Evolutionary conservation across 2,797 vertebrate species (phyloP), one percentile per base, ranked within the genome.

Genomic region (Centroberyx gerrardi): DNA sequence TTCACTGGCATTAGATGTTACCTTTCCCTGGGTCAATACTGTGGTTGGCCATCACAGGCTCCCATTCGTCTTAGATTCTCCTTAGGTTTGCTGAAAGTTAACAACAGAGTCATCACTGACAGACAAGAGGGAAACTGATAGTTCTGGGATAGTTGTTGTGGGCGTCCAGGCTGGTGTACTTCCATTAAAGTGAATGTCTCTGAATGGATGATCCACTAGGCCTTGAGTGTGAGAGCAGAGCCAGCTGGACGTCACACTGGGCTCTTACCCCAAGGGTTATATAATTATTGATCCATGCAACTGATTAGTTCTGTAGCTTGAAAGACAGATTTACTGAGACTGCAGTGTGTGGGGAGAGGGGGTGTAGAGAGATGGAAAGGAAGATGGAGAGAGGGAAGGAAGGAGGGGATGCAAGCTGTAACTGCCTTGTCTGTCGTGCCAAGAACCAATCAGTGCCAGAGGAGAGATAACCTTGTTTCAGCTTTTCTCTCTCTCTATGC

Each of bases 221-320:
- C 49, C 18, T 58, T 27, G 22, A 59, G 33, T 71, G 12, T 42
- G 44, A 61, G 17, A 58, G 27, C 31, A 65, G 36, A 68, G 76
- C n/a, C 61, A 53, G 22, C 1, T 68, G 52, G 62, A 58, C 74
- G 72, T 67, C 36, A 61, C 22, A 55, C 27, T 44, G 10, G n/a
- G 22, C 40, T 67, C 46, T 42, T 69, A 18, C 54, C 55, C 72
- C 27, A 22, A 14, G 18, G 51, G 8, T 72, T 67, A 46, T 62
- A 56, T 52, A 29, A 59, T 46, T 64, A 48, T 86, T 38, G 72
- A 87, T 77, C 77, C 53, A 51, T 69, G 17, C n/a, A 52, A 76
- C 60, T 70, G 66, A 80, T 73, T 80, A 14, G 17, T 51, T 74
- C 46, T 40, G 31, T 42, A 5, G 44, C 27, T 51, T 48, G 10